phyloP scores from a whole-genome alignment of 2,797 vertebrate species.

The Sarcoramphus papa region DNA sequence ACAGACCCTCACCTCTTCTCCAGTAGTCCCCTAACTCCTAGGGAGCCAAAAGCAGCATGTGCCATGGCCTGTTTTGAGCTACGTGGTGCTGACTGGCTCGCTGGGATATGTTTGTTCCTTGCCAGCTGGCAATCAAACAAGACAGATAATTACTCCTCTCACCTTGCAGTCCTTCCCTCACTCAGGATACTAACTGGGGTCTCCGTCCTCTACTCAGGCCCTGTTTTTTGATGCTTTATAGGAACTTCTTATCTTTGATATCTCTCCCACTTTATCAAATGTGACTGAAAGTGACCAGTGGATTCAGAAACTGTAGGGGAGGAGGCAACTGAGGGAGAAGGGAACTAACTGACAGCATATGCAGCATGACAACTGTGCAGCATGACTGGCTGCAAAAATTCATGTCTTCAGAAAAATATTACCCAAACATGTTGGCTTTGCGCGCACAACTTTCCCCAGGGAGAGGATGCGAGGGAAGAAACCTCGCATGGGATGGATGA shows the following conservation, averaged over 20 bases:
- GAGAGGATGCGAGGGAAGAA: background rate
- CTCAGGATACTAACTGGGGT: background rate
- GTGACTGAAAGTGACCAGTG: background rate
- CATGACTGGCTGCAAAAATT: background rate
- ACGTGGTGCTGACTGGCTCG: background rate
- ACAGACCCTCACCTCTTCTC: background rate
- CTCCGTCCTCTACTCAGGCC: background rate
- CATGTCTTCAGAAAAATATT: background rate
- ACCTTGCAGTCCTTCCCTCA: background rate
- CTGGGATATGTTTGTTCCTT: background rate
- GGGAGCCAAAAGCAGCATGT: background rate
- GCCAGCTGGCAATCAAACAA: background rate
- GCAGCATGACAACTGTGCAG: background rate
- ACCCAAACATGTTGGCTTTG: background rate
- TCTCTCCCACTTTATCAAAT: background rate
- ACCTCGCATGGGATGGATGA: background rate
- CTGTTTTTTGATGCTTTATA: background rate
- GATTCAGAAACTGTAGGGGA: background rate
- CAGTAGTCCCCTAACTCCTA: background rate
- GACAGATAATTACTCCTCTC: background rate
- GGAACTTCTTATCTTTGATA: background rate
- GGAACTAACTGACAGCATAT: background rate
- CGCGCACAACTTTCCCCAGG: background rate
- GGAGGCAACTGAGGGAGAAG: background rate
- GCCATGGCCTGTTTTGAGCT: background rate